Percentiles rank a stretch among this genome's conserved stretches.
Conservation (phyloP, 2,113 vertebrate species). For the Mus musculus region DNA sequence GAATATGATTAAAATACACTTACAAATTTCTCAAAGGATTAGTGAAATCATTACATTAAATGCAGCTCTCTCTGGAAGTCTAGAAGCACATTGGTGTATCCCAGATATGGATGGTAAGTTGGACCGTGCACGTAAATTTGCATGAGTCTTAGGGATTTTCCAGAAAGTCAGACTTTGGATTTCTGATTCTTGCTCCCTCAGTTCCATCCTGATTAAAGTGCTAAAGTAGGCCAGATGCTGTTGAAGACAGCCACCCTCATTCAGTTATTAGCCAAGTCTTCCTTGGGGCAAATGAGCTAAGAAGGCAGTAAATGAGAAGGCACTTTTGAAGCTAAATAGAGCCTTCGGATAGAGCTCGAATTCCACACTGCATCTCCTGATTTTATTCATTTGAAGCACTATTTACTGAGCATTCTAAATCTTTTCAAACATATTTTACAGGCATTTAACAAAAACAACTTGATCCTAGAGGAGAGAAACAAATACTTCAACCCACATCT, state of each 20-base stretch:
- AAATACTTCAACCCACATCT: constrained; percentile 99
- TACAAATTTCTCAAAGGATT: not conserved
- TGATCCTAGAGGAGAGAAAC: constrained; percentile 98
- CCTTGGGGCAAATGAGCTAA: not conserved
- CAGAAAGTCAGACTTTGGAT: not conserved
- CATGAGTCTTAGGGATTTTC: not conserved
- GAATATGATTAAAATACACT: not conserved
- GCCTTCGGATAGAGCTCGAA: not conserved
- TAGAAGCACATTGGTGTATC: not conserved
- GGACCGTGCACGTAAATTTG: not conserved
- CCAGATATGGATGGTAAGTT: not conserved
- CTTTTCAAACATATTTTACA: constrained; percentile 78
- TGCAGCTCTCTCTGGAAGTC: not conserved
- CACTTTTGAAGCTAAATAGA: not conserved
- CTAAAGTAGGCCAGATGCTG: not conserved
- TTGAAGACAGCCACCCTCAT: not conserved
- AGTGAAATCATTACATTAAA: not conserved
- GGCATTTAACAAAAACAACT: constrained; percentile 99
- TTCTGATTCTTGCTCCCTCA: not conserved
- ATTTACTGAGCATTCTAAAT: not conserved
- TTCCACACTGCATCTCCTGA: rapidly evolving
- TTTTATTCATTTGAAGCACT: not conserved
- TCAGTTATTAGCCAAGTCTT: not conserved
- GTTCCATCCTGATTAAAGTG: not conserved
- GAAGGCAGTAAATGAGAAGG: not conserved